These are phyloP conservation scores for Myotis lucifugus DNA, from an alignment of 2,113 vertebrate species.

Conservation along the genomic window DNA sequence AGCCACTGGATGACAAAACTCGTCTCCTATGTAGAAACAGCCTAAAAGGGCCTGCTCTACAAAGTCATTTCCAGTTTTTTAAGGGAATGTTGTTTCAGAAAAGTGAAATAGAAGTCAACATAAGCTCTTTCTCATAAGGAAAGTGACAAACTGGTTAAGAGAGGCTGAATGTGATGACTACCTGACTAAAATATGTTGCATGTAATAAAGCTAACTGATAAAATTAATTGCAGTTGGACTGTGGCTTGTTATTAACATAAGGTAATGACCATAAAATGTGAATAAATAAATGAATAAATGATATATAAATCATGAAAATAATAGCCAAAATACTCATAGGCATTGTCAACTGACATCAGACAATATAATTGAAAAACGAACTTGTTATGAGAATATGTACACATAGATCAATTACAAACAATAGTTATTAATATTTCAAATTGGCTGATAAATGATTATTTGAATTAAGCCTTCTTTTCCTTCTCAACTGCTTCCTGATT, in stretches of 20 bases:
- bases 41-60: background rate
- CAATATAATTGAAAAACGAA: background rate
- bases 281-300: slow-evolving; percentile 34
- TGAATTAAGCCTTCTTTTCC: slow-evolving; percentile 20
- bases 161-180: background rate
- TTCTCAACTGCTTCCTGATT: background rate
- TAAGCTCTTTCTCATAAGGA: slow-evolving; percentile 51
- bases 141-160: slow-evolving; percentile 42
- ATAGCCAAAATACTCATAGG: background rate
- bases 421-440: slow-evolving; percentile 34
- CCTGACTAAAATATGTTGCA: slow-evolving; percentile 19
- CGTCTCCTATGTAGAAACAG: background rate
- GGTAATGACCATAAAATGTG: background rate
- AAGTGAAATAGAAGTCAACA: slow-evolving; percentile 45
- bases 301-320: slow-evolving; percentile 34
- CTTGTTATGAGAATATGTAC: background rate
- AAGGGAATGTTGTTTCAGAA: slow-evolving; percentile 45
- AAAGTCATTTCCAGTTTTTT: slow-evolving; percentile 35
- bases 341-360: background rate
- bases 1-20: slow-evolving; percentile 1
- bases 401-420: background rate
- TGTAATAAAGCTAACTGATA: slow-evolving; percentile 1
- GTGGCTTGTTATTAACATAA: slow-evolving; percentile 6
- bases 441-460: background rate
- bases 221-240: slow-evolving; percentile 11